Conservation (phyloP, 1,140 invertebrate genomes). For the Batillaria attramentaria region DNA sequence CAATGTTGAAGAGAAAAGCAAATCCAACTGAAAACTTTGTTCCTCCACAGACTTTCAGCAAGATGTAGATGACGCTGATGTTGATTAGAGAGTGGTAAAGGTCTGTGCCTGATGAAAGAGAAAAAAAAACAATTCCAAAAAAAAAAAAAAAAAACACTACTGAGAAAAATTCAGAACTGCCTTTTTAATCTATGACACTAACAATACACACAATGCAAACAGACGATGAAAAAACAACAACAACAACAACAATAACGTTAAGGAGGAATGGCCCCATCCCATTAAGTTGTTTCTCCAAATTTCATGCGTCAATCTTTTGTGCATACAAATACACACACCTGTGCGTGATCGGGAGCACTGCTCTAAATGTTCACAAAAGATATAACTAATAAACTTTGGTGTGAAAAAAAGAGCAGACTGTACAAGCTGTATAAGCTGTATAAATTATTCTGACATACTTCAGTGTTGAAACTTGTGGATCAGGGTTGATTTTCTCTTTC, state of each 20-base stretch:
- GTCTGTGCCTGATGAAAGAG: constrained; percentile 70
- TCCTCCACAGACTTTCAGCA: constrained; percentile 76
- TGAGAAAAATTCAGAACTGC: too few species aligned
- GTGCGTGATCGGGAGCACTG: too few species aligned
- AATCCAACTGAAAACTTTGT: constrained; percentile 77
- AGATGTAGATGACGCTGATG: constrained; percentile 79
- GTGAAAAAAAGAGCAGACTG: too few species aligned
- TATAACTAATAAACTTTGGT: too few species aligned
- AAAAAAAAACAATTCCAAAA: background rate
- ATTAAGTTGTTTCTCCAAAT: too few species aligned
- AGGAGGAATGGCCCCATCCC: too few species aligned
- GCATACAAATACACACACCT: too few species aligned
- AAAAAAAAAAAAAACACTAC: background rate
- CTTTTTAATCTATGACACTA: background rate
- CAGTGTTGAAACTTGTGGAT: background rate
- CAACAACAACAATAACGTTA: background rate
- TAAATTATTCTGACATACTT: background rate
- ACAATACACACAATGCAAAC: background rate
- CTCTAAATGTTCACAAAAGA: too few species aligned
- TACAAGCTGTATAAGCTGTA: too few species aligned
- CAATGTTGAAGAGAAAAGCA: constrained; percentile 83
- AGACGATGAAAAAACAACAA: background rate
- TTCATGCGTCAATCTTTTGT: too few species aligned
- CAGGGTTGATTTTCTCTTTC: background rate
- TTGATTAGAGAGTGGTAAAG: constrained; percentile 82